Evolutionary conservation across 1,140 invertebrate genomes (phyloP).

Genomic region (Tetranychus cinnabarinus): DNA sequence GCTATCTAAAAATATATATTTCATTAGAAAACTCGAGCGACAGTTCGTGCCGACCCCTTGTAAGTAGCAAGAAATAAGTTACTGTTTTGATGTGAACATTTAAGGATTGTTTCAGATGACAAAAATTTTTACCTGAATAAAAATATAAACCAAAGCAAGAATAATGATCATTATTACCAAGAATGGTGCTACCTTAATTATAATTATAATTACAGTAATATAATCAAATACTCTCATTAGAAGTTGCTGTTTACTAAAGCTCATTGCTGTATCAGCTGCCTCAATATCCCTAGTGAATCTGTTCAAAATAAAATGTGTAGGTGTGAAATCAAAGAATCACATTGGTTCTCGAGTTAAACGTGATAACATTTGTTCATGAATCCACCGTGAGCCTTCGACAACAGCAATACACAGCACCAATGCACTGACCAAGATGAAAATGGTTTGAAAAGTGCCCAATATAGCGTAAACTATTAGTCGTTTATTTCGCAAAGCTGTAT

Average conservation of each 20-base stretch:
- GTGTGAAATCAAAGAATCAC: conserved; percentile 67
- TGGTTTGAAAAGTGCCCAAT: too few relatives aligned
- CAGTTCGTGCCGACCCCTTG: too few relatives aligned
- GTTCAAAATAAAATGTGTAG: conserved; percentile 76
- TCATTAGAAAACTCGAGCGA: too few relatives aligned
- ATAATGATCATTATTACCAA: conserved; percentile 51
- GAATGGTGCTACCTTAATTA: conserved; percentile 74
- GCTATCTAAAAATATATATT: too few relatives aligned
- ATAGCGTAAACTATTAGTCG: too few relatives aligned
- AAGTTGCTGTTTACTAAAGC: conserved; percentile 79
- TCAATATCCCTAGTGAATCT: conserved; percentile 75
- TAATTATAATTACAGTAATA: conserved; percentile 49
- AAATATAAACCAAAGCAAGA: conserved; percentile 55
- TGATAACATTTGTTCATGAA: too few relatives aligned
- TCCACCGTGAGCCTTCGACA: too few relatives aligned
- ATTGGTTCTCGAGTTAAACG: conserved; percentile 17
- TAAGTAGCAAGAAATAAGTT: conserved; percentile 21
- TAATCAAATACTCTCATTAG: conserved; percentile 56
- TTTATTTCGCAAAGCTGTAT: too few relatives aligned
- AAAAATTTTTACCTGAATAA: conserved; percentile 37
- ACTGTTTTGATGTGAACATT: too few relatives aligned
- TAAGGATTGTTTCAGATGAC: not conserved
- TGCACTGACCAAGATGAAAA: too few relatives aligned
- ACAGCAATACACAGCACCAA: too few relatives aligned
- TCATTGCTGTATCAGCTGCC: conserved; percentile 19